Evolutionary conservation across 2,113 vertebrate genomes (phyloP), one percentile per base, ranked within the genome.

Genomic region (Chlorodrepanis virens): DNA sequence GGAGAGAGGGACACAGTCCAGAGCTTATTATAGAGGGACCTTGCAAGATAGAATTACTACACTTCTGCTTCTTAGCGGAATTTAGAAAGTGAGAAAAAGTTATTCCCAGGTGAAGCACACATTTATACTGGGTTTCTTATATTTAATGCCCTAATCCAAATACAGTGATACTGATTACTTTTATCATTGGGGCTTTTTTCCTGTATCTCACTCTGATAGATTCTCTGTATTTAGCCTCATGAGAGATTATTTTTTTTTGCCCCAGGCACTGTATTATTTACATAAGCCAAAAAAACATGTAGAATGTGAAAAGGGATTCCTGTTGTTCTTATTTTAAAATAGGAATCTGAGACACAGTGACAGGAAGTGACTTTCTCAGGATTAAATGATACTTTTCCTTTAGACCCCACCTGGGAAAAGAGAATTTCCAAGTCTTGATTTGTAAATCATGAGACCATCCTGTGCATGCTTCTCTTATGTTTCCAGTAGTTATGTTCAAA

Each of bases 101-200:
- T 92, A 83, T 76, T 94, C 40, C 28, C n/a, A 65, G 53, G 70
- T 56, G 12, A 83, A 84, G 33, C 37, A 69, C 40, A 28, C 50
- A 23, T 89, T 82, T 78, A 44, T 90, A 49, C 31, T 64, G 45
- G 11, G 7, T 65, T 91, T 87, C 44, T 87, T 90, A 13, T 69
- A 56, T 83, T 87, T 90, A 91, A 64, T 79, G 17, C 70, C 31
- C n/a, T 64, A 93, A 83, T 93, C 78, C 52, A 75, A 93, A 85
- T 87, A 61, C 67, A 85, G 31, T 45, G 57, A 53, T 90, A 57
- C 69, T 90, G 31, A 83, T 93, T 87, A 64, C 78, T 91, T 93
- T 87, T 80, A 85, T 96, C 56, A 56, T 4, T 84, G 56, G 13
- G 21, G 28, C 50, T 83, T 91, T 83, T 68, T 84, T 18, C 16